Evolutionary conservation across 2,888 invertebrate genomes (phyloP), one percentile per base, ranked within the genome.

Genomic region (Oxycera nigricornis): DNA sequence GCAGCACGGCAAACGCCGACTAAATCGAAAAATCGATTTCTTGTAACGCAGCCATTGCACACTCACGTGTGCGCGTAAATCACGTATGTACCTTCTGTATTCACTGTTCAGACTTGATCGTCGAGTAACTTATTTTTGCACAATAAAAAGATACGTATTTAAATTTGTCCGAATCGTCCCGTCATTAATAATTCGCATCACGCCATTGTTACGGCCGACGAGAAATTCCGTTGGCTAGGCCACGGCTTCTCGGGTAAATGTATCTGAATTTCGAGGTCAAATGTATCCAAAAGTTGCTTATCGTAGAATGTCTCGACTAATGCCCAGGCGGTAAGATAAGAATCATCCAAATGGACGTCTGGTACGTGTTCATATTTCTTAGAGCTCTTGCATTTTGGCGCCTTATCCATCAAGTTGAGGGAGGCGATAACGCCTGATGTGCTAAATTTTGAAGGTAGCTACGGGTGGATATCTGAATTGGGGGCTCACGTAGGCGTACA

Each of bases 141-240:
- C 55, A 55, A 55, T 17, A 46, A 46, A 46, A n/a, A 46, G 11
- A 17, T 55, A n/a, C 17, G n/a, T 17, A 39, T n/a, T 55, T 24
- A 55, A 55, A 24, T 55, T 55, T 11, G 20, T 24, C 55, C 20
- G 24, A 55, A 20, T 24, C 4, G 22, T 24, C 55, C 22, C 55
- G 17, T 55, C 55, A 55, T 55, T 55, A 55, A 55, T 55, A 55
- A 55, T 55, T 55, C 24, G 4, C 14, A 2, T 55, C 55, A 55
- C 55, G 22, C 6, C 55, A 24, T 20, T 22, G 0, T 6, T 22
- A 22, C 39, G 39, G 14, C 14, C 14, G 39, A 14, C 39, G 9
- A 39, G 14, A n/a, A 39, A 39, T 55, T 55, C 55, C n/a, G 55
- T 11, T 55, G 20, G 3, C 46, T n/a, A 46, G 17, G 14, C 11